Conservation (phyloP, 2,113 vertebrate species). For the Entelurus aequoreus region DNA sequence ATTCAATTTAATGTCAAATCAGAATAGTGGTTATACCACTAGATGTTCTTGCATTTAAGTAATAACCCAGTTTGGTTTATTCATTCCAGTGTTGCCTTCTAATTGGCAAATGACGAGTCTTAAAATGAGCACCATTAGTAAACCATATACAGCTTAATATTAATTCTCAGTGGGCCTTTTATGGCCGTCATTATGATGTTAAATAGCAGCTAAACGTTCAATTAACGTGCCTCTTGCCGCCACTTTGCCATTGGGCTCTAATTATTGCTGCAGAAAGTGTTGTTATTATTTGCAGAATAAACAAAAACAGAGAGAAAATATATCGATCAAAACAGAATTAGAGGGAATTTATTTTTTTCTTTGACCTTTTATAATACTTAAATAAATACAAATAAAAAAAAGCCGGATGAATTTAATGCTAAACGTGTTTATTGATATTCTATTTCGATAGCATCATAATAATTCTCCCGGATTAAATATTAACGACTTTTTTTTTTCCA, state of each 20-base stretch:
- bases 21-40: no score
- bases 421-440: conserved; percentile 73
- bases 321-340: conserved; percentile 14
- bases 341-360: no score
- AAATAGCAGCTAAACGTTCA: conserved; percentile 67
- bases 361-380: no score
- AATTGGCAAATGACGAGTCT: not conserved
- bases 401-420: conserved; percentile 49
- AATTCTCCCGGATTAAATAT: conserved; percentile 70
- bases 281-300: conserved; percentile 41
- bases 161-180: conserved; percentile 55
- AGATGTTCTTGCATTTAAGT: not conserved
- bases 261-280: conserved; percentile 58
- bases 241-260: conserved; percentile 68
- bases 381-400: no score
- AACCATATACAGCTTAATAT: conserved; percentile 50
- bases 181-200: conserved; percentile 54
- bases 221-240: conserved; percentile 56
- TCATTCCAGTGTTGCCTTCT: not conserved
- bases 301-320: conserved; percentile 54
- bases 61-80: not conserved
- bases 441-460: conserved; percentile 61
- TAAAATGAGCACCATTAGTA: not conserved
- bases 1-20: not conserved
- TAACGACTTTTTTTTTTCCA: conserved; percentile 48